Conservation (phyloP, 2,113 vertebrate genomes). For the Hyaena hyaena region DNA sequence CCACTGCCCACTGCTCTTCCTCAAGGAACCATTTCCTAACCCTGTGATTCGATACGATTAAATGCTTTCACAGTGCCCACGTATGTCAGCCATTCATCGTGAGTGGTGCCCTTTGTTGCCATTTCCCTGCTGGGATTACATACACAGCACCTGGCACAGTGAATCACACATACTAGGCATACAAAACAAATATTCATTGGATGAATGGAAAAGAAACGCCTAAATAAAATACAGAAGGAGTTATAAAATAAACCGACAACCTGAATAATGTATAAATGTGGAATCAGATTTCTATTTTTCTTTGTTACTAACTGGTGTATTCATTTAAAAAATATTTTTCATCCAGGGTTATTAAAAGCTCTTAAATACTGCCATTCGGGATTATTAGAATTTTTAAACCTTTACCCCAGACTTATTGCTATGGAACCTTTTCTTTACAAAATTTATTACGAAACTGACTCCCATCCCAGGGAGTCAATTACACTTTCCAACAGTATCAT, state of each 20-base stretch:
- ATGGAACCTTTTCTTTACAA: constrained; percentile 1
- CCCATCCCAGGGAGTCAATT: neutral
- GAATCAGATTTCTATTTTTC: constrained; percentile 29
- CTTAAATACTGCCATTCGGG: neutral
- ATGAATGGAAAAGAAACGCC: neutral
- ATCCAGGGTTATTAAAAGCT: neutral
- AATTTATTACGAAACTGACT: neutral
- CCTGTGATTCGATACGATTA: neutral
- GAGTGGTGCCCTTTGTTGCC: neutral
- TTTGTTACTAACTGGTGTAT: neutral
- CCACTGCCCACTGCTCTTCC: neutral
- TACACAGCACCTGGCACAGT: neutral
- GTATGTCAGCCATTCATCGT: neutral
- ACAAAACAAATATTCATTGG: neutral
- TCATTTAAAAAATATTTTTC: neutral
- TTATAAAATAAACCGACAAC: neutral
- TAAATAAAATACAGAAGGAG: neutral
- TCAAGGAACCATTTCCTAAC: neutral
- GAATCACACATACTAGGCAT: neutral
- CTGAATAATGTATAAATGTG: neutral
- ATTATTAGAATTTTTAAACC: constrained; percentile 12
- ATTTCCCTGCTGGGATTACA: neutral
- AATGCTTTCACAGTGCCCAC: no score
- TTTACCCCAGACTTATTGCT: neutral
- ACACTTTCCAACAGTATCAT: neutral